A percentile compares a stretch with the other conserved stretches of the same genome.
These are phyloP conservation scores for Callinectes sapidus DNA, from an alignment of 2,888 invertebrate species.

Conservation along the genomic window DNA sequence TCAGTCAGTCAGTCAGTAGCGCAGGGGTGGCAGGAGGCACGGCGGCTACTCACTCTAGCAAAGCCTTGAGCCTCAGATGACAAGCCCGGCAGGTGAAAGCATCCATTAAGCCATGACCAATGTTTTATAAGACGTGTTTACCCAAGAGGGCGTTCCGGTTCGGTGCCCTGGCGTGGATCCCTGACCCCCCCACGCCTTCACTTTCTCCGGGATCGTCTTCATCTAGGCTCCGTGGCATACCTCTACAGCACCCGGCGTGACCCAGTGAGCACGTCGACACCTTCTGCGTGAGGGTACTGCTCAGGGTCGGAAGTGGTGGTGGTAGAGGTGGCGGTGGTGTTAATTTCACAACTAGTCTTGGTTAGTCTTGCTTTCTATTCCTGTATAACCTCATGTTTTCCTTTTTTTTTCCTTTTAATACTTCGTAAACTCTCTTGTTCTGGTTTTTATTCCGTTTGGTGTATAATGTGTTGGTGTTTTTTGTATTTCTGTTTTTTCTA, in stretches of 20 bases:
- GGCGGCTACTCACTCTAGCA: neutral
- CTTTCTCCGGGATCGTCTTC: conserved; percentile 24
- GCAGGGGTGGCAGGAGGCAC: neutral
- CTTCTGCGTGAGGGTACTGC: conserved; percentile 9
- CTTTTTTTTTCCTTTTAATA: neutral
- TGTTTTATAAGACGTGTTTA: conserved; percentile 36
- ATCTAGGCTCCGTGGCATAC: neutral
- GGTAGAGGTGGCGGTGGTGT: neutral
- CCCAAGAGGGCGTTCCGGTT: neutral
- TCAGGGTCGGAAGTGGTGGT: neutral
- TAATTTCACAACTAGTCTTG: neutral
- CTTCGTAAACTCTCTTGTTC: neutral
- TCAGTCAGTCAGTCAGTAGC: neutral
- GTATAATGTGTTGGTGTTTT: neutral
- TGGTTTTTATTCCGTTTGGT: neutral
- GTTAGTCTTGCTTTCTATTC: neutral
- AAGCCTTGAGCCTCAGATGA: neutral
- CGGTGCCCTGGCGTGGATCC: neutral
- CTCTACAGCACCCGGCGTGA: neutral
- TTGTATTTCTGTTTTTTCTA: neutral
- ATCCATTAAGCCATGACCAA: conserved; percentile 27
- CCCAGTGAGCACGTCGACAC: conserved; percentile 5
- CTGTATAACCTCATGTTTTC: neutral
- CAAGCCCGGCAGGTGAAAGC: conserved; percentile 22
- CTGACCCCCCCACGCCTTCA: neutral